A percentile compares a stretch with the other conserved stretches of the same genome.
Conservation (phyloP, 2,113 vertebrate species). For the Pampusana beccarii region DNA sequence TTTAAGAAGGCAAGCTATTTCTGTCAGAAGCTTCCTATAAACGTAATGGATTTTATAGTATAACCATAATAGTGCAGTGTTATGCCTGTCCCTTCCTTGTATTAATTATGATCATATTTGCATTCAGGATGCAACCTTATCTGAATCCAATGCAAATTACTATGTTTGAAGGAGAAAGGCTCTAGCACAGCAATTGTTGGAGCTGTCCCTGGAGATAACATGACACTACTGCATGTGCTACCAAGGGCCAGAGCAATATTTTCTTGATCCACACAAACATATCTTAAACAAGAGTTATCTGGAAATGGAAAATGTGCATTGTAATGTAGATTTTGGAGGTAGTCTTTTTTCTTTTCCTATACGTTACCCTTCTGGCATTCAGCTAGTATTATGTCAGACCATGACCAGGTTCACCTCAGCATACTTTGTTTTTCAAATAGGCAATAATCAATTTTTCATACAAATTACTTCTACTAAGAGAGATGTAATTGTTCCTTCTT, state of each 20-base stretch:
- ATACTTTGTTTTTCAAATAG: not conserved
- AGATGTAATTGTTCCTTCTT: not conserved
- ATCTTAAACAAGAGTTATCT: not conserved
- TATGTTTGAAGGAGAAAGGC: conserved; percentile 38
- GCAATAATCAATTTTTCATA: not conserved
- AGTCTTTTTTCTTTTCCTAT: not conserved
- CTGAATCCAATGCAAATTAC: conserved; percentile 70
- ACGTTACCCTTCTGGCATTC: not conserved
- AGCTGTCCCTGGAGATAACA: conserved; percentile 48
- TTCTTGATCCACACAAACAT: conserved; percentile 30
- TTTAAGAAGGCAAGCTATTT: conserved; percentile 48
- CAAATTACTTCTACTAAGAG: not conserved
- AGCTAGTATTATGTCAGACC: not conserved
- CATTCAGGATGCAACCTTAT: conserved; percentile 67
- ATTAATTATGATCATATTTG: conserved; percentile 72
- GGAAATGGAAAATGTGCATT: conserved; percentile 13
- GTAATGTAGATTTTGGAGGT: conserved; percentile 22
- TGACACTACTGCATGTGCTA: not conserved
- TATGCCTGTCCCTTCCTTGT: conserved; percentile 40
- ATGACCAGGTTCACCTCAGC: not conserved
- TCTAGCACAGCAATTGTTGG: conserved; percentile 46
- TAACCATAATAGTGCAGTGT: conserved; percentile 29
- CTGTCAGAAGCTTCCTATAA: conserved; percentile 30
- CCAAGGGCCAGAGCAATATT: not conserved
- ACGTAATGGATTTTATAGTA: conserved; percentile 55